phyloP scores from a whole-genome alignment of 1,140 invertebrate species.

The Drosophila teissieri region DNA sequence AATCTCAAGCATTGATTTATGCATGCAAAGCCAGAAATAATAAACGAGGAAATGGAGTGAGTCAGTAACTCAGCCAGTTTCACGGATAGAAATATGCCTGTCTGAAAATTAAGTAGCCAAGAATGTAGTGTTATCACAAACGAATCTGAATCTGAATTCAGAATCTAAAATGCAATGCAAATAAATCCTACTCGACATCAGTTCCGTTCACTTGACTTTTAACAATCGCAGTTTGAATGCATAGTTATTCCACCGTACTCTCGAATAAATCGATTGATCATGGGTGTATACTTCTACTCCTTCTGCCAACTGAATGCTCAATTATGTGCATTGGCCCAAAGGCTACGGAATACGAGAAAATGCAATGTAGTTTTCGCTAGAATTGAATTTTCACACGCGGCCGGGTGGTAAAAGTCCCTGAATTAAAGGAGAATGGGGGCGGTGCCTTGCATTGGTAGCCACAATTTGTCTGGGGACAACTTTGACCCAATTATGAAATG shows the following conservation, averaged over 20 bases:
- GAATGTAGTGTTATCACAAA: conserved; percentile 7
- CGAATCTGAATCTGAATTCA: conserved; percentile 1
- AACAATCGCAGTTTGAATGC: neutral
- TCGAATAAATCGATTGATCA: conserved; percentile 3
- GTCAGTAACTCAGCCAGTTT: conserved; percentile 46
- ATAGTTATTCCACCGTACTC: neutral
- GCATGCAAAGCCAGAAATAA: conserved; percentile 59
- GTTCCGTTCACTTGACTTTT: neutral
- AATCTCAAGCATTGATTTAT: conserved; percentile 58
- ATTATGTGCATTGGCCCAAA: conserved; percentile 2
- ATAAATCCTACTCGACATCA: neutral
- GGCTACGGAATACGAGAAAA: neutral
- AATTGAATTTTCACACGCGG: conserved; percentile 43
- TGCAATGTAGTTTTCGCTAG: neutral
- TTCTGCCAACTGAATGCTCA: conserved; percentile 1
- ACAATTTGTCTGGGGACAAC: conserved; percentile 33
- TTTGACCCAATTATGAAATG: conserved; percentile 34
- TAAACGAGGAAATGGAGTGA: conserved; percentile 62
- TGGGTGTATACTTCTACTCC: conserved; percentile 1
- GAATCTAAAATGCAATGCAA: conserved; percentile 1
- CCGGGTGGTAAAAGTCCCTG: conserved; percentile 1
- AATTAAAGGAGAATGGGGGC: neutral
- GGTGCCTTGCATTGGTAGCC: conserved; percentile 23
- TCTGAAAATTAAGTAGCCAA: conserved; percentile 8
- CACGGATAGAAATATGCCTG: conserved; percentile 8